A percentile compares a stretch with the other conserved stretches of the same genome.
Conservation (phyloP, 2,888 invertebrate species). For the Pristionchus arcanus region DNA sequence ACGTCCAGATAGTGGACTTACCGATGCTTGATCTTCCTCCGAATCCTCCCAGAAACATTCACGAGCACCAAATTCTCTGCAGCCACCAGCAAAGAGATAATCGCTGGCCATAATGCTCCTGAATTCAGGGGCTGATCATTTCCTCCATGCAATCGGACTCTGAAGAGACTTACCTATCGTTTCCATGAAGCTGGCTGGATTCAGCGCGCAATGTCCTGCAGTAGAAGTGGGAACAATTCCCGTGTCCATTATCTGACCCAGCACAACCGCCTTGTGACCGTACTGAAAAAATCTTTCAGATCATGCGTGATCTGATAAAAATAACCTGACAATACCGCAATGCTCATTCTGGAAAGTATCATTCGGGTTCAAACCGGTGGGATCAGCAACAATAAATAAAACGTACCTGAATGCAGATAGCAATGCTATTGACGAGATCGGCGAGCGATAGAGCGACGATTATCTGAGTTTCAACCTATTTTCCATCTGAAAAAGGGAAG, state of each 20-base stretch:
- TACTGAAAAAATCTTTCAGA: too few species aligned
- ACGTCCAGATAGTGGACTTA: not conserved
- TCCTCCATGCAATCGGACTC: not conserved
- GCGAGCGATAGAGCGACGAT: conserved; percentile 35
- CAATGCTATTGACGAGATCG: conserved; percentile 45
- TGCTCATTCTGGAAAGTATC: too few species aligned
- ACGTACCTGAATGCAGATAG: conserved; percentile 20
- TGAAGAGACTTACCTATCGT: not conserved
- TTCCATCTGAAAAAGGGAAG: not conserved
- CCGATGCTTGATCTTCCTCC: conserved; percentile 38
- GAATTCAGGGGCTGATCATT: too few species aligned
- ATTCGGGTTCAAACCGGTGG: not conserved
- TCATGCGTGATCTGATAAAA: not conserved
- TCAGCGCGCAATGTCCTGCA: conserved; percentile 10
- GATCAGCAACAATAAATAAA: not conserved
- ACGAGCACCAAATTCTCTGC: conserved; percentile 40
- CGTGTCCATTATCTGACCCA: conserved; percentile 26
- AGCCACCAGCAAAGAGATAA: conserved; percentile 23
- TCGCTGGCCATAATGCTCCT: conserved; percentile 31
- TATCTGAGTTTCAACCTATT: not conserved
- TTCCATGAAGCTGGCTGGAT: conserved; percentile 45
- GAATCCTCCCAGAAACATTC: not conserved
- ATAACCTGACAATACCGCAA: too few species aligned
- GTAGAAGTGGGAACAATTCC: conserved; percentile 23
- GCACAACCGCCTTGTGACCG: conserved; percentile 33